Conservation (phyloP, 2,888 invertebrate genomes). For the Encarsia formosa region DNA sequence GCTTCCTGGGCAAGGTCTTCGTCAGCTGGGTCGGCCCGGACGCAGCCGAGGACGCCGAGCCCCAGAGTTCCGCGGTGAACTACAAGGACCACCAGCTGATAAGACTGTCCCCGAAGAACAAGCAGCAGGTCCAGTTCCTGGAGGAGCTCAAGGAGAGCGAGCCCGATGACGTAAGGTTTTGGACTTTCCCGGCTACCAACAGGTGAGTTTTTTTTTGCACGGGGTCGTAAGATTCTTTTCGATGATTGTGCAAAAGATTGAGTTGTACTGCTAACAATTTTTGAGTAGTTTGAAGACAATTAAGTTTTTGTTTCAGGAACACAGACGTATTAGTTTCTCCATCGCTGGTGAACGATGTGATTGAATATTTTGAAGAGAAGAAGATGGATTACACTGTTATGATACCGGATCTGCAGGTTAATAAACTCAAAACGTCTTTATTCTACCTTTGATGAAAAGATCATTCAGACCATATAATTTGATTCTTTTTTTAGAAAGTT, state of each 20-base stretch:
- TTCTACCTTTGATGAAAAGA: neutral
- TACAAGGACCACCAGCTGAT: constrained; percentile 59
- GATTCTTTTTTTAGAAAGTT: constrained; percentile 54
- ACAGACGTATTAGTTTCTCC: constrained; percentile 74
- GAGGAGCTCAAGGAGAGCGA: constrained; percentile 51
- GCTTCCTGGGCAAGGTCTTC: constrained; percentile 37
- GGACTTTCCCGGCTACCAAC: constrained; percentile 56
- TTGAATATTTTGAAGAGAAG: constrained; percentile 59
- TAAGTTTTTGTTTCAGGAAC: constrained; percentile 39
- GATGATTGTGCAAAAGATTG: neutral
- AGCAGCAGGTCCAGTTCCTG: constrained; percentile 50
- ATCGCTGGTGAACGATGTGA: constrained; percentile 58
- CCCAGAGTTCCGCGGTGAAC: constrained; percentile 40
- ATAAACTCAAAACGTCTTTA: neutral
- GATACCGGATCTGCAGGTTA: constrained; percentile 69
- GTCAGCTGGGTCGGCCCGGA: constrained; percentile 41
- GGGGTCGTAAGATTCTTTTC: neutral
- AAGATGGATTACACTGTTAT: constrained; percentile 64
- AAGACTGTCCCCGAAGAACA: constrained; percentile 51
- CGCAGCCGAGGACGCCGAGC: constrained; percentile 37
- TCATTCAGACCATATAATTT: neutral
- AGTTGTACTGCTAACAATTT: too few relatives aligned
- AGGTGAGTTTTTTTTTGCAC: constrained; percentile 32
- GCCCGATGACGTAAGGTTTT: constrained; percentile 58
- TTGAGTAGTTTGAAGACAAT: too few relatives aligned